Percentiles rank a stretch among this genome's conserved stretches.
These are phyloP conservation scores for Tupiocoris notatus DNA, from an alignment of 2,888 invertebrate genomes.

Conservation along the genomic window DNA sequence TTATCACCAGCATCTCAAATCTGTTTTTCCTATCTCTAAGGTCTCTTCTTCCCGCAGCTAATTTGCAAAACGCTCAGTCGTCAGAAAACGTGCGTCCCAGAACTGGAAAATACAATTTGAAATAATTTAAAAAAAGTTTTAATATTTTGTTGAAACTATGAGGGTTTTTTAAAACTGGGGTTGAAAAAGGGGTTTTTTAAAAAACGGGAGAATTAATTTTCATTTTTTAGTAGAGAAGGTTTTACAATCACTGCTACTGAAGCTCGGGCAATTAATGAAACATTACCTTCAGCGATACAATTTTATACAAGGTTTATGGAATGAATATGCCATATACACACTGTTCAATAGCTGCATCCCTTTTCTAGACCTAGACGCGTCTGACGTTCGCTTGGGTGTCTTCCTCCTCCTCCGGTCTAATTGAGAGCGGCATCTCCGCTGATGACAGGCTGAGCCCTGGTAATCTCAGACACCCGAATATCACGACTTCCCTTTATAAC, in stretches of 20 bases:
- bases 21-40: neutral
- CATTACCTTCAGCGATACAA: too few species aligned
- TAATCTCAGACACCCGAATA: constrained; percentile 30
- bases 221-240: too few species aligned
- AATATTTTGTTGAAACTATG: too few species aligned
- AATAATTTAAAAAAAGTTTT: neutral
- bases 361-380: neutral
- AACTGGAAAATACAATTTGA: too few species aligned
- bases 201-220: too few species aligned
- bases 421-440: constrained; percentile 28
- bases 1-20: neutral
- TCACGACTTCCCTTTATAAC: constrained; percentile 14
- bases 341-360: neutral
- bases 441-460: constrained; percentile 19
- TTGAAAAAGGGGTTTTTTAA: too few species aligned
- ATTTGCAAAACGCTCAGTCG: neutral
- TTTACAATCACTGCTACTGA: too few species aligned
- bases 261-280: too few species aligned
- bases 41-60: neutral
- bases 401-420: constrained; percentile 18
- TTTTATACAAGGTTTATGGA: neutral
- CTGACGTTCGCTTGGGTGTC: neutral
- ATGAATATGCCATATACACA: neutral
- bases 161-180: too few species aligned
- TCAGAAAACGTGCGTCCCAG: neutral